Evolutionary conservation across 1,140 invertebrate genomes (phyloP), one percentile per base, ranked within the genome.

Genomic region (Oreohelix idahoensis): DNA sequence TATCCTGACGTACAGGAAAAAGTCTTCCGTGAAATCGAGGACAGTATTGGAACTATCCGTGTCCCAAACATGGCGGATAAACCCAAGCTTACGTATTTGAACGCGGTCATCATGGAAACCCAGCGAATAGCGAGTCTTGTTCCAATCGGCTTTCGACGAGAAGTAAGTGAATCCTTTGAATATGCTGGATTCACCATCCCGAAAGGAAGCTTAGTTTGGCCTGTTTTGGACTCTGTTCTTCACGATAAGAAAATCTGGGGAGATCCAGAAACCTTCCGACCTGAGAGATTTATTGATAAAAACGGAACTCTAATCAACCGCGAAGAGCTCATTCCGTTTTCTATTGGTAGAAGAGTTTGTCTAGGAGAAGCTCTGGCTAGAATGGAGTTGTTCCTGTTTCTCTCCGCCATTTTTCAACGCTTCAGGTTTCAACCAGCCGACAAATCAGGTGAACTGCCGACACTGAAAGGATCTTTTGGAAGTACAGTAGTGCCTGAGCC

Each of bases 1-100:
- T n/a, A 73, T 42, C 70, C 95, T 26, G 92, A 95, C 4, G 94
- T 95, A 0, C 96, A 97, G 90, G 94, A 93, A 39, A 95, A 94
- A 15, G 96, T 98, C 70, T 73, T 15, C 35, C 10, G 32, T 10
- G 70, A 73, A 73, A 73, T 73, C 32, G 39, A 73, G 39, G 75
- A 78, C 11, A 39, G 63, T n/a, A 51, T 84, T n/a, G 78, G 69
- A 39, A 29, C 26, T 15, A 71, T 38, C 2, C 53, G 53, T 58
- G 26, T n/a, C 15, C 53, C 53, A 4, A 58, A n/a, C n/a, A n/a
- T n/a, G n/a, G n/a, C n/a, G n/a, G n/a, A n/a, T n/a, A n/a, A n/a
- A n/a, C n/a, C n/a, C n/a, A 58, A 58, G 8, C 26, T 58, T 4
- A 58, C 53, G 8, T 58, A 58, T 58, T n/a, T 58, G 53, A 58